Evolutionary conservation across 64 coral and sea anemone genomes (phyloP), one percentile per base, ranked within the genome.

Genomic region (Pachyseris speciosa): DNA sequence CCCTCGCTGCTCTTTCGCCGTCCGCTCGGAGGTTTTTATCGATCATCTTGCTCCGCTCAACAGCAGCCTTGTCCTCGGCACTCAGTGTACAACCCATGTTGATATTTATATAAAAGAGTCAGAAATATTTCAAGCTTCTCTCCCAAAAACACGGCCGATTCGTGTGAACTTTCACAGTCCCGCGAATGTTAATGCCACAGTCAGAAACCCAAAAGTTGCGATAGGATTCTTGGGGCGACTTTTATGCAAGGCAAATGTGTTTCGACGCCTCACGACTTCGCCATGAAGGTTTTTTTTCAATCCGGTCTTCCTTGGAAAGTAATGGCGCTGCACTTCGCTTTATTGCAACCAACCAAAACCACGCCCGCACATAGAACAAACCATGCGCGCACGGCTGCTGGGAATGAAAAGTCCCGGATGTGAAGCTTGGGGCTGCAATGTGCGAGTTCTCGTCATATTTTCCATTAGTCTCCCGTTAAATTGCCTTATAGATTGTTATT

Each of bases 11-110:
- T 87, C 80, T 93, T 70, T 99, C 97, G 16, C 97, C 97, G 74
- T 99, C 97, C 5, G 97, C 97, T 61, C 97, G 90, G 69, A 99
- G 97, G 78, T 95, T 99, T 89, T 99, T 99, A 87, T 99, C 97
- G 80, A 99, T 99, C 97, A 95, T 95, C 80, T 99, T 99, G 72
- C 97, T 99, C 72, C 97, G 83, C 59, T 99, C 97, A 42, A 92
- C 97, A 48, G 97, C 97, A 51, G 97, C 97, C 84, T 99, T 99
- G 87, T 99, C 97, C 84, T 99, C 97, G 64, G 94, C 97, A 85
- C 97, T 99, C 39, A 99, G 72, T 22, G 97, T 99, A 63, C 97
- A 99, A 80, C 97, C 97, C 97, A 99, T 99, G 90, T 69, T 90
- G 51, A 85, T 51, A 70, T 44, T 83, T n/a, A n/a, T 70, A 17